Evolutionary conservation across 2,797 vertebrate species (phyloP).

Genomic region (Pantherophis vulpinus): DNA sequence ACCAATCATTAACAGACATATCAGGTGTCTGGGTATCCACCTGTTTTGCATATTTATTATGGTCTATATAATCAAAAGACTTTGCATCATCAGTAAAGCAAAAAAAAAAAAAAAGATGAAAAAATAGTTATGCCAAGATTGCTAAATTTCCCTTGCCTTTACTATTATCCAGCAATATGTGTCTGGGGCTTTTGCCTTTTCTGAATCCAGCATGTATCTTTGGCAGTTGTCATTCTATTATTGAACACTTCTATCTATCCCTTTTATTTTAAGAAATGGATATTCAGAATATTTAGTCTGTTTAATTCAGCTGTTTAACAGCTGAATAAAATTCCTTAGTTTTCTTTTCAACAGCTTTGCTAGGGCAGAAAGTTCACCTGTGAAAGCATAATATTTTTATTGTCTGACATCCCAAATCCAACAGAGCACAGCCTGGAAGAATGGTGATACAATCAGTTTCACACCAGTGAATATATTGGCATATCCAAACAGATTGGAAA

Average conservation of each 20-base stretch:
- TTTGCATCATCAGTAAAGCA: not conserved
- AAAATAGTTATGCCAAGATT: not conserved
- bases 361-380: not conserved
- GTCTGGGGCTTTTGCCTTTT: not conserved
- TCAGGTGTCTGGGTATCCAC: not conserved
- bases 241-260: not conserved
- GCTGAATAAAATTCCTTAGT: not conserved
- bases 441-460: not conserved
- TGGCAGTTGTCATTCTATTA: not conserved
- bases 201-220: not conserved
- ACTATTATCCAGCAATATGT: not conserved
- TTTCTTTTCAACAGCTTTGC: not conserved
- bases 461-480: not conserved
- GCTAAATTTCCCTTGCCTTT: not conserved
- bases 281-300: not conserved
- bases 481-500: not conserved
- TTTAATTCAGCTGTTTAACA: not conserved
- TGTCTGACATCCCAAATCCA: not conserved
- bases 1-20: not conserved
- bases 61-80: not conserved
- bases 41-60: not conserved
- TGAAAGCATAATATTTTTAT: not conserved
- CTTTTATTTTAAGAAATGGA: not conserved
- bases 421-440: not conserved
- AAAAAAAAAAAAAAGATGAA: not conserved